These are phyloP conservation scores for Siphamia tubifer DNA, from an alignment of 2,113 vertebrate genomes.

Conservation along the genomic window DNA sequence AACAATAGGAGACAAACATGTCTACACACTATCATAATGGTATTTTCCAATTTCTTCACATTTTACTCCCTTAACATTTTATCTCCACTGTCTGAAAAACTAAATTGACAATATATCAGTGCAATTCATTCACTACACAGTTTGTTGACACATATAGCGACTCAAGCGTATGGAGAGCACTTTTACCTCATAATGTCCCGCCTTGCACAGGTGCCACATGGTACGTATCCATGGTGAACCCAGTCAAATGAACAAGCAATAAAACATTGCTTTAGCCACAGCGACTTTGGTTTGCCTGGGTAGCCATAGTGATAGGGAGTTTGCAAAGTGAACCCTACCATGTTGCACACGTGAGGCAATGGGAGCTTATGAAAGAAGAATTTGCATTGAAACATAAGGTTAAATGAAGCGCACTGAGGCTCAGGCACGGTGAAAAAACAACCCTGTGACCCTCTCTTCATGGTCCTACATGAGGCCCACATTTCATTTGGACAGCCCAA, in stretches of 20 bases:
- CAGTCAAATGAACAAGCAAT: conserved; percentile 57
- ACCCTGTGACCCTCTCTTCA: conserved; percentile 69
- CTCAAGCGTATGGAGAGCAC: conserved; percentile 2
- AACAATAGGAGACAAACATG: too few species aligned
- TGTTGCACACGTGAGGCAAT: conserved; percentile 72
- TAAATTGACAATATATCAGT: too few species aligned
- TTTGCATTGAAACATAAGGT: conserved; percentile 82
- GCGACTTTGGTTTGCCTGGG: conserved; percentile 41
- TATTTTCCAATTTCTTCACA: not conserved
- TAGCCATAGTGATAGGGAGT: conserved; percentile 57
- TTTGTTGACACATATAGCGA: not conserved
- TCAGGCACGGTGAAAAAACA: conserved; percentile 64
- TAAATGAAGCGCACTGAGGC: conserved; percentile 76
- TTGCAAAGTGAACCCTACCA: conserved; percentile 63
- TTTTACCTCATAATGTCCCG: not conserved
- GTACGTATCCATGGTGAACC: conserved; percentile 18
- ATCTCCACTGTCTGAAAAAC: too few species aligned
- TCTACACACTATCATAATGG: too few species aligned
- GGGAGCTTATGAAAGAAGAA: conserved; percentile 66
- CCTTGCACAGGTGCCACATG: conserved; percentile 33
- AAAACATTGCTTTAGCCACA: conserved; percentile 41
- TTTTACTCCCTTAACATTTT: not conserved
- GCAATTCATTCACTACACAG: too few species aligned
- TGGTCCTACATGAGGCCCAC: conserved; percentile 71
- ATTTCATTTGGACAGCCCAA: conserved; percentile 87